Base-by-base conservation (phyloP, 1,140 invertebrate species). In the Aphelenchoides fujianensis region DNA sequence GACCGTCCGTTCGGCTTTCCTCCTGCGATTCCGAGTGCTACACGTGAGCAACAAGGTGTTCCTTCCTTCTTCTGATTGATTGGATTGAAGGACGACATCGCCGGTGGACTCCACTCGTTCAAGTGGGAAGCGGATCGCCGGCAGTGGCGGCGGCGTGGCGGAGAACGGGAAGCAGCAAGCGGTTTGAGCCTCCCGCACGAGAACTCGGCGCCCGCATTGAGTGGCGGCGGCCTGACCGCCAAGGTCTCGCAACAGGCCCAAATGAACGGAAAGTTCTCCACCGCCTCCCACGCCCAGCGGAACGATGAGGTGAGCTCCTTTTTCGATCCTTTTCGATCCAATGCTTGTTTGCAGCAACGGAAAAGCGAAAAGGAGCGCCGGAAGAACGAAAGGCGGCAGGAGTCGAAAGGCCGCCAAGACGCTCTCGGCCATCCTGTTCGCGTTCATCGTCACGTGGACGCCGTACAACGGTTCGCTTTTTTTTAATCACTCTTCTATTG, bases 371-470 rank as follows among this genome's bases (percentile, higher is more conserved):
- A 76, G 71, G 76, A 76, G 53, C 71, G 77, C 37, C 77, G 81
- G n/a, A 83, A 82, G 53, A 92, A 94, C 82, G 95, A 98, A 86
- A 92, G 95, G 83, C 95, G 95, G 79, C 92, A 95, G 76, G 96
- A 99, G 77, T 91, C 92, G 71, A 99, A 98, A 88, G n/a, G 97
- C 97, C 3, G 97, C 97, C 0, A 98, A 98, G 86, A 99, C 95
- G 0, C 85, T 98, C 52, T 95, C 92, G 3, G 96, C 96, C 70
- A 98, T 99, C 75, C 87, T 99, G 71, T 86, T 97, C 66, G 95
- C 95, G 57, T 98, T 99, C 87, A 96, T 98, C 74, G 90, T 98
- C 77, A 98, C 96, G 1, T 99, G 96, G 96, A 95, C 94, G 48
- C 96, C 96, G 55, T 99, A 99, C 87, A 98, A 97, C 85, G 93